These are phyloP conservation scores for Volucella inflata DNA, from an alignment of 2,888 invertebrate genomes.

Conservation along the genomic window DNA sequence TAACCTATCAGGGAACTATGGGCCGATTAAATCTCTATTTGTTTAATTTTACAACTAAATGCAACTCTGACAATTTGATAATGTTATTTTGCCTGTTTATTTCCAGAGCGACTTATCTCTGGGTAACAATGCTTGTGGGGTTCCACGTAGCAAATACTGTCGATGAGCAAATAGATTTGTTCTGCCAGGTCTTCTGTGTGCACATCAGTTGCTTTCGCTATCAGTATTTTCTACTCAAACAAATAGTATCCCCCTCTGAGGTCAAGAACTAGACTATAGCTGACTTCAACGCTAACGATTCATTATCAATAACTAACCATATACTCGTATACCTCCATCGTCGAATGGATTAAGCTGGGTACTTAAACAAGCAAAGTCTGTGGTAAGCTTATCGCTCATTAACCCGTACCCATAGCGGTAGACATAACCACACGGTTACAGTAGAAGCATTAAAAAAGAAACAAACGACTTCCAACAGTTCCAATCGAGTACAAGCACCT, in stretches of 20 bases:
- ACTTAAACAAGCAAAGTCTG: slow-evolving; percentile 36
- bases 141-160: too few species aligned
- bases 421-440: slow-evolving; percentile 15
- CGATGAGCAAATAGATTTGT: too few species aligned
- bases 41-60: too few species aligned
- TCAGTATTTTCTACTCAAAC: background rate
- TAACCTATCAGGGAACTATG: too few species aligned
- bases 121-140: too few species aligned
- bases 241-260: slow-evolving; percentile 4
- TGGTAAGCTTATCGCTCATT: slow-evolving; percentile 41
- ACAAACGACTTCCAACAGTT: slow-evolving; percentile 4
- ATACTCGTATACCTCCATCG: too few species aligned
- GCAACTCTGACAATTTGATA: too few species aligned
- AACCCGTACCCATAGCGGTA: slow-evolving; percentile 26
- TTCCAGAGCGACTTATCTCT: too few species aligned
- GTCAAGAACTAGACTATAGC: slow-evolving; percentile 40
- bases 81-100: too few species aligned
- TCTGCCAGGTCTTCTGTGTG: too few species aligned
- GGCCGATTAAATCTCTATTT: too few species aligned
- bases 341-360: background rate
- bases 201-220: background rate
- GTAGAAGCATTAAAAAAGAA: slow-evolving; percentile 21
- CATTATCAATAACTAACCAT: slow-evolving; percentile 32
- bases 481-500: slow-evolving; percentile 33
- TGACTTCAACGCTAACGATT: slow-evolving; percentile 21